Evolutionary conservation across 2,888 invertebrate species (phyloP).

Genomic region (Octonoba sinensis): DNA sequence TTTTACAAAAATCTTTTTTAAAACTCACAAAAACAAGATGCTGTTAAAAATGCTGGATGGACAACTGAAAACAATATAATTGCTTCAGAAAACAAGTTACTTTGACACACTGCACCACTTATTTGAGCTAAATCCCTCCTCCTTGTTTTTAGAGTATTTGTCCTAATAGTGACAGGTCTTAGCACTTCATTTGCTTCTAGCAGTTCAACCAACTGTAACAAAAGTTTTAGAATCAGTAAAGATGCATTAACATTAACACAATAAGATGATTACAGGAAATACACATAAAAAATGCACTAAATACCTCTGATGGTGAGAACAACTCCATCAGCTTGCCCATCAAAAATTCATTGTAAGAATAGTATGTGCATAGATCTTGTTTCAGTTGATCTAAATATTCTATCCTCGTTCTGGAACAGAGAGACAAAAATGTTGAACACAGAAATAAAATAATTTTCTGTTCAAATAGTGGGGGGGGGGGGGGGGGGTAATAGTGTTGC

Average conservation of each 20-base stretch:
- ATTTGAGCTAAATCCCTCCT: slow-evolving; percentile 91
- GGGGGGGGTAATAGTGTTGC: too few species aligned
- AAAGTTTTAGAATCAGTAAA: too few species aligned
- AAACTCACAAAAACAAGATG: too few species aligned
- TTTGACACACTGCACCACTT: background rate
- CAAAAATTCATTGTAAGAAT: slow-evolving; percentile 95
- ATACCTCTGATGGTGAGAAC: slow-evolving; percentile 82
- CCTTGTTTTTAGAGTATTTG: slow-evolving; percentile 90
- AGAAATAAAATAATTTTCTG: too few species aligned
- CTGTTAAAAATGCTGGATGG: too few species aligned
- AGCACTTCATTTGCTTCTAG: slow-evolving; percentile 96
- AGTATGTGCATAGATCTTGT: slow-evolving; percentile 91
- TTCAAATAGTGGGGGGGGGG: too few species aligned
- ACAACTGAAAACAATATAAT: too few species aligned
- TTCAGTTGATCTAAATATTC: slow-evolving; percentile 86
- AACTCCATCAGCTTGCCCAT: slow-evolving; percentile 93
- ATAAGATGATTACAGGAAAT: too few species aligned
- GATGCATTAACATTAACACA: too few species aligned
- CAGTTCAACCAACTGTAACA: slow-evolving; percentile 82
- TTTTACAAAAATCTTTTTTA: too few species aligned
- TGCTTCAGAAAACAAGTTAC: too few species aligned
- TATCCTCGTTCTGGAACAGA: slow-evolving; percentile 77
- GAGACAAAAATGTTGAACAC: background rate
- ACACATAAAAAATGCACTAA: too few species aligned
- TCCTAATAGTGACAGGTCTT: slow-evolving; percentile 93